A percentile compares a stretch with the other conserved stretches of the same genome.
phyloP scores from a whole-genome alignment of 2,113 vertebrate species.

The Oryzias javanicus region DNA sequence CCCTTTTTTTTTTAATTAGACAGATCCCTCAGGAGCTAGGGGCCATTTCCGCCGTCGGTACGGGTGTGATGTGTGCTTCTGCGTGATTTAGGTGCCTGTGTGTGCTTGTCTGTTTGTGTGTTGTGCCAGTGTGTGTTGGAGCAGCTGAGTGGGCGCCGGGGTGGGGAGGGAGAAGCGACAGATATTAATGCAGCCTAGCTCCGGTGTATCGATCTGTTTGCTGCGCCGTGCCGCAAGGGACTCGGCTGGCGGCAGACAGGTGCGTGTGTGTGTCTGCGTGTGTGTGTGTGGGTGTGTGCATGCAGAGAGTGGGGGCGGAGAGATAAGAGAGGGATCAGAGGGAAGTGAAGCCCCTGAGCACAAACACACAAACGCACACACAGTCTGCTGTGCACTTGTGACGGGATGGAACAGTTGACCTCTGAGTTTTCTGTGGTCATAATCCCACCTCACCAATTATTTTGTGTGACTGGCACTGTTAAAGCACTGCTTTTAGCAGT shows the following conservation, averaged over 20 bases:
- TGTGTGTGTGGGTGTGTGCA: slow-evolving; percentile 29
- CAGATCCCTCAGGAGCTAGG: slow-evolving; percentile 77
- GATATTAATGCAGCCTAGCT: slow-evolving; percentile 82
- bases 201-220: slow-evolving; percentile 84
- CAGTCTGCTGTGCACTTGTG: slow-evolving; percentile 39
- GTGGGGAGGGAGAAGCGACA: slow-evolving; percentile 71
- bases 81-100: slow-evolving; percentile 64
- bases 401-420: slow-evolving; percentile 51
- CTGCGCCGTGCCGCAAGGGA: slow-evolving; percentile 78
- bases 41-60: slow-evolving; percentile 79
- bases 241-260: slow-evolving; percentile 76
- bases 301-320: slow-evolving; percentile 15
- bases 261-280: slow-evolving; percentile 46
- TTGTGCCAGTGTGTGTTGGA: slow-evolving; percentile 41
- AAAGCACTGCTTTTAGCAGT: slow-evolving; percentile 24
- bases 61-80: slow-evolving; percentile 72
- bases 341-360: slow-evolving; percentile 47
- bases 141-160: slow-evolving; percentile 71
- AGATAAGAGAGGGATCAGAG: slow-evolving; percentile 73
- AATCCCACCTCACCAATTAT: slow-evolving; percentile 54
- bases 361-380: background rate
- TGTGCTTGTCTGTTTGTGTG: slow-evolving; percentile 40
- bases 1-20: slow-evolving; percentile 79
- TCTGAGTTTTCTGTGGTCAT: slow-evolving; percentile 54
- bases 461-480: slow-evolving; percentile 38